Percentiles rank a stretch among this genome's conserved stretches.
phyloP scores from a whole-genome alignment of 2,888 invertebrate species.

The Mayetiola destructor region DNA sequence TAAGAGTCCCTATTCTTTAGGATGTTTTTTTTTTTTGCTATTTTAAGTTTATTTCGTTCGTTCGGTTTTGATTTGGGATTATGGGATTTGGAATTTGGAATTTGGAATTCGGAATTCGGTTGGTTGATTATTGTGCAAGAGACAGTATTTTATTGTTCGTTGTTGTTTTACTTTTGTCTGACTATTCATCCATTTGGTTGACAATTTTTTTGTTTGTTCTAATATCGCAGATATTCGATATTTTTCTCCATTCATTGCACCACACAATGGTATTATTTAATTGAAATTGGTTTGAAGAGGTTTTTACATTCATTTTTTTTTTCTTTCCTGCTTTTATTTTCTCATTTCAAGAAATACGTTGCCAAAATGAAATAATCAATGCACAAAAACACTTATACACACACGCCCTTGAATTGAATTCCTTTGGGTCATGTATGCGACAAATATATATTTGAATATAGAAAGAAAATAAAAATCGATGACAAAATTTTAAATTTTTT shows the following conservation, averaged over 20 bases:
- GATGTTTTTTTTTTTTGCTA: no score
- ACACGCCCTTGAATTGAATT: not conserved
- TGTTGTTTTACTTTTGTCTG: not conserved
- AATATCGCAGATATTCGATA: not conserved
- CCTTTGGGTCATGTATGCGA: not conserved
- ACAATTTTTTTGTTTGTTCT: not conserved
- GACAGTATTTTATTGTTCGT: no score
- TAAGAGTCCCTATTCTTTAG: no score
- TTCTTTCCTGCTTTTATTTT: not conserved
- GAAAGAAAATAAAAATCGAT: not conserved
- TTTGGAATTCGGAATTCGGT: no score
- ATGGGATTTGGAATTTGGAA: no score
- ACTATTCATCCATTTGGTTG: not conserved
- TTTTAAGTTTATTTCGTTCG: no score
- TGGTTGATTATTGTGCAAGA: no score
- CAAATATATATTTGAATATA: not conserved
- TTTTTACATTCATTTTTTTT: not conserved
- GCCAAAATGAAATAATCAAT: not conserved
- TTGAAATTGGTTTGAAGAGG: not conserved
- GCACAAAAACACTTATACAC: not conserved
- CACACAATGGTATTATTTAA: no score
- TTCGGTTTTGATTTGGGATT: no score
- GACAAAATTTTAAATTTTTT: no score
- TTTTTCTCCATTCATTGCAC: not conserved
- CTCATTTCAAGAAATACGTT: no score